Evolutionary conservation across 2,797 vertebrate species (phyloP).

Genomic region (Phoebastria nigripes): DNA sequence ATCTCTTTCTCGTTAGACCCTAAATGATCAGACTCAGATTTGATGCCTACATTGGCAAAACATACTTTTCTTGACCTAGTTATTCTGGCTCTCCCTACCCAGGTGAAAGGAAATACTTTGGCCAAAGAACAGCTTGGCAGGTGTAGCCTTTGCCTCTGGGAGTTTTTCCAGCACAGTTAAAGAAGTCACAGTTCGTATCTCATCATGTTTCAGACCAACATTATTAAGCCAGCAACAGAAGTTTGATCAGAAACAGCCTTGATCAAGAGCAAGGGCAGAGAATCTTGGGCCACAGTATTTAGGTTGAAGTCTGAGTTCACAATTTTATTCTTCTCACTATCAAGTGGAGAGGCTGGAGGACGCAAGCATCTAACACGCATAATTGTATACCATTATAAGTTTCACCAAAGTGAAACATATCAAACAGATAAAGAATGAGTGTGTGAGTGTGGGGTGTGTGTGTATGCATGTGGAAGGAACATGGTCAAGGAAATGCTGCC

Average conservation of each 20-base stretch:
- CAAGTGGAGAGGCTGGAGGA: not conserved
- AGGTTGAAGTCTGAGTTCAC: not conserved
- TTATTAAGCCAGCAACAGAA: not conserved
- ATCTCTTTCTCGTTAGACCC: not conserved
- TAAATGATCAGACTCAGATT: not conserved
- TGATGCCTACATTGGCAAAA: not conserved
- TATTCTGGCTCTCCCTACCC: not conserved
- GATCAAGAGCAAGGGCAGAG: not conserved
- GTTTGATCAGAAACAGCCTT: not conserved
- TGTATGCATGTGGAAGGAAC: not conserved
- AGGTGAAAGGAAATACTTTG: not conserved
- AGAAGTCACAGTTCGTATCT: not conserved
- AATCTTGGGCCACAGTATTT: not conserved
- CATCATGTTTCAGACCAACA: not conserved
- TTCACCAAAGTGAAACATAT: not conserved
- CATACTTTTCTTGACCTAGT: not conserved
- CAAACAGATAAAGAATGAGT: not conserved
- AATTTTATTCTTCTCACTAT: not conserved
- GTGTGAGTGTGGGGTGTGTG: accelerated
- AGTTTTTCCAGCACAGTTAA: not conserved
- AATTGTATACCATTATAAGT: not conserved
- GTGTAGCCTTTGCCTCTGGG: not conserved
- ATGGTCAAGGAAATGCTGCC: not conserved
- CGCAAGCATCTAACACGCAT: not conserved
- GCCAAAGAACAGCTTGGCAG: not conserved